Conservation (phyloP, 1,140 invertebrate genomes). For the Drosophila serrata region DNA sequence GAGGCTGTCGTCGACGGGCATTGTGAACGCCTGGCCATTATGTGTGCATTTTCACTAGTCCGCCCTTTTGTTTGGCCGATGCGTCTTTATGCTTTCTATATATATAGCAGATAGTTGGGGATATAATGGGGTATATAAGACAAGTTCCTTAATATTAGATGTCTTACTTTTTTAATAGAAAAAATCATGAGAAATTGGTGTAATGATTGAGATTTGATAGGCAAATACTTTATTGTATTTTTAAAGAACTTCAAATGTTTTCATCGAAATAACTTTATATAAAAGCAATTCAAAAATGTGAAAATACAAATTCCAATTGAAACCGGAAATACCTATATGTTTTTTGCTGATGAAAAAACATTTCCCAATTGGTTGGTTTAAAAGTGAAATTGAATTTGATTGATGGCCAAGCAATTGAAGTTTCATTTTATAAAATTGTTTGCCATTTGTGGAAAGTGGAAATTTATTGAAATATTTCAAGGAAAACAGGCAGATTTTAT, state of each 20-base stretch:
- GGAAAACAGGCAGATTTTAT: neutral
- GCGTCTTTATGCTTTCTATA: constrained; percentile 36
- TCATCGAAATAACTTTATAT: neutral
- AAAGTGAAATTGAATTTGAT: constrained; percentile 12
- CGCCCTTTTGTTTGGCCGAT: constrained; percentile 53
- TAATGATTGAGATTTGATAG: too few relatives aligned
- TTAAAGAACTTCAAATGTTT: neutral
- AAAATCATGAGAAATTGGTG: neutral
- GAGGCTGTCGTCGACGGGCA: constrained; percentile 3
- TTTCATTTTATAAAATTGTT: constrained; percentile 4
- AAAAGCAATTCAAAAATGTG: neutral
- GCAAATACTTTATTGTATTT: too few relatives aligned
- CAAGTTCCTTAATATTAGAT: fast-evolving
- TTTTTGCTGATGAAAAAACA: neutral
- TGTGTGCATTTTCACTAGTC: constrained; percentile 53
- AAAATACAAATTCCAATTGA: neutral
- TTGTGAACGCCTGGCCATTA: constrained; percentile 53
- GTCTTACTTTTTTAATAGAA: too few relatives aligned
- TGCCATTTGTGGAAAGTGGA: neutral
- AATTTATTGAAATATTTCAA: neutral
- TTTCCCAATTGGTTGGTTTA: neutral
- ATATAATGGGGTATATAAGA: constrained; percentile 6
- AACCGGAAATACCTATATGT: too few relatives aligned
- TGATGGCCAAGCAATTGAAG: constrained; percentile 4
- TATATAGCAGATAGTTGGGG: neutral